phyloP scores from a whole-genome alignment of 2,797 vertebrate species.

The Hemibagrus guttatus region DNA sequence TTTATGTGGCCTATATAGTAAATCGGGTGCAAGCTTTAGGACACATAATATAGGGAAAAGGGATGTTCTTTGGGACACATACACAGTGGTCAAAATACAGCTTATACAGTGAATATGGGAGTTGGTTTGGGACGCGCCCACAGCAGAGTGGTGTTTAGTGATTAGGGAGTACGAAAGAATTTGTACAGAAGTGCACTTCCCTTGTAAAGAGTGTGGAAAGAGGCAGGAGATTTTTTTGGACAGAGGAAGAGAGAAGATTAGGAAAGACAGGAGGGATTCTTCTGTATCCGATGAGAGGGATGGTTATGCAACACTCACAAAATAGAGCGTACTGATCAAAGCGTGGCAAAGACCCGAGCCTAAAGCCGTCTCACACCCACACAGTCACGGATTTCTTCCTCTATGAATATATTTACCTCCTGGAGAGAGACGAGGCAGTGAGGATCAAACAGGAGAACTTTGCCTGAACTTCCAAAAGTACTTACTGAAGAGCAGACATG shows the following conservation, averaged over 20 bases:
- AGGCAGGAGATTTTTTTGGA: slow-evolving; percentile 9
- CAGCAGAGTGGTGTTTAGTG: neutral
- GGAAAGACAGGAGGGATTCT: slow-evolving; percentile 20
- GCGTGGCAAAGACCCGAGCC: slow-evolving; percentile 52
- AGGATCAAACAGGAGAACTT: slow-evolving; percentile 25
- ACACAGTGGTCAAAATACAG: too few species aligned
- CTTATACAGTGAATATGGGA: too few species aligned
- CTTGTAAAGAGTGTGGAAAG: neutral
- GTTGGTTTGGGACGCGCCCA: neutral
- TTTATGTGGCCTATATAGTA: neutral
- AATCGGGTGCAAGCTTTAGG: neutral
- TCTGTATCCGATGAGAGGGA: slow-evolving; percentile 42
- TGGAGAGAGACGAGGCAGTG: slow-evolving; percentile 14
- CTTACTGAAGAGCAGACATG: neutral
- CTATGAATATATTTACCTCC: slow-evolving; percentile 41
- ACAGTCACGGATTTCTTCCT: slow-evolving; percentile 9
- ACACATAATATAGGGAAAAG: neutral
- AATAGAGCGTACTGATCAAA: slow-evolving; percentile 62
- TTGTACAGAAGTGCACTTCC: neutral
- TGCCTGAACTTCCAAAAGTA: slow-evolving; percentile 11
- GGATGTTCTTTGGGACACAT: neutral
- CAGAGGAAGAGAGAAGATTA: slow-evolving; percentile 25
- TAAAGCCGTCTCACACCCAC: slow-evolving; percentile 33
- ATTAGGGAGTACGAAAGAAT: neutral
- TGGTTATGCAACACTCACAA: slow-evolving; percentile 70